phyloP scores from a whole-genome alignment of 2,888 invertebrate genomes.

The Lathronympha strigana region DNA sequence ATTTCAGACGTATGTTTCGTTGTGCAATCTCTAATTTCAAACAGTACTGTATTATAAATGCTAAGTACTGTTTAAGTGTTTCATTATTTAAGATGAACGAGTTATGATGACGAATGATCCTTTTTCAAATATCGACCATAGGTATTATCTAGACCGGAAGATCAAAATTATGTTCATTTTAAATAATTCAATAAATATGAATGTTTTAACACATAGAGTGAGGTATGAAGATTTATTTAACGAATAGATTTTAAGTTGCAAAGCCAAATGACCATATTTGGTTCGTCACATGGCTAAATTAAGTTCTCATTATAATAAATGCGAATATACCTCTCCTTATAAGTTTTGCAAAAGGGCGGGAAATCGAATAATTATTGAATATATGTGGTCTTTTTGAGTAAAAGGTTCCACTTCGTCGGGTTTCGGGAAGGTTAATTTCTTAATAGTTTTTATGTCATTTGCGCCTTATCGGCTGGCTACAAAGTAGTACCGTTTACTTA shows the following conservation, averaged over 20 bases:
- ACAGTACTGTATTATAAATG: constrained; percentile 17
- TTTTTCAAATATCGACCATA: background rate
- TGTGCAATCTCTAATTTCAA: constrained; percentile 46
- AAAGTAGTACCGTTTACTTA: no score
- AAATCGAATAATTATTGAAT: constrained; percentile 12
- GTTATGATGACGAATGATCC: background rate
- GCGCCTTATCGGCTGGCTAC: no score
- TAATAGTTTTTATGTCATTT: no score
- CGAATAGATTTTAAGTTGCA: constrained; percentile 36
- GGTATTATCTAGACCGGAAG: background rate
- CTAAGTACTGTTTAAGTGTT: constrained; percentile 23
- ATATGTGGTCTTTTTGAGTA: no score
- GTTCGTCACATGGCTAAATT: constrained; percentile 16
- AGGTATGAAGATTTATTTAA: constrained; percentile 36
- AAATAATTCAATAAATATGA: constrained; percentile 11
- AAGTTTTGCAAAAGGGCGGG: constrained; percentile 12
- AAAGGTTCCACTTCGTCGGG: no score
- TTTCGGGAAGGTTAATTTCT: no score
- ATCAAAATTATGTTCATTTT: constrained; percentile 9
- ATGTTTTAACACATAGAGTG: constrained; percentile 12
- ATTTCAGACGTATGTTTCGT: constrained; percentile 48
- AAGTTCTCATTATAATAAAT: constrained; percentile 35
- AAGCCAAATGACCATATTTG: constrained; percentile 30
- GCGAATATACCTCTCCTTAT: constrained; percentile 24
- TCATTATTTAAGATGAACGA: constrained; percentile 7